A percentile compares a stretch with the other conserved stretches of the same genome.
phyloP scores from a whole-genome alignment of 2,888 invertebrate genomes.

The Drosophila algonquin region DNA sequence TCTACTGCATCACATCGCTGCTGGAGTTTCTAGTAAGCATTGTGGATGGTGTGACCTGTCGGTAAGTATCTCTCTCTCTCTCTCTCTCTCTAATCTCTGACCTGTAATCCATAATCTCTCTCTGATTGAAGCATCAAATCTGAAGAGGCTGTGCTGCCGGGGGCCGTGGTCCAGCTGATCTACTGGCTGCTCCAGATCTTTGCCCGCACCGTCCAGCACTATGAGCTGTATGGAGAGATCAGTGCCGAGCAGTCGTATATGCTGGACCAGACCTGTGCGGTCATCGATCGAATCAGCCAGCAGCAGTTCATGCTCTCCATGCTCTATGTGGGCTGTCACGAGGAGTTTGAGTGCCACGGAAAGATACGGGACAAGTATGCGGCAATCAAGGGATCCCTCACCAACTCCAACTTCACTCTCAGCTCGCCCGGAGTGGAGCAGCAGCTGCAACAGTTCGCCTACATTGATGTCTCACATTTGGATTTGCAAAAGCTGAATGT shows the following conservation, averaged over 20 bases:
- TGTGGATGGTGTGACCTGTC: constrained; percentile 86
- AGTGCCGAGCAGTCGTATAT: constrained; percentile 85
- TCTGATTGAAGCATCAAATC: constrained; percentile 88
- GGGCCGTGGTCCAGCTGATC: constrained; percentile 91
- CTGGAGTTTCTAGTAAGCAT: constrained; percentile 92
- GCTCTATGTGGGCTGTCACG: constrained; percentile 92
- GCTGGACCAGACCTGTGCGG: constrained; percentile 88
- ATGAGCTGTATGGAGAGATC: constrained; percentile 77
- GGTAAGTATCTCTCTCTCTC: constrained; percentile 59
- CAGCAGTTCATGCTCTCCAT: constrained; percentile 92
- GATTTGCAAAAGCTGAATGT: constrained; percentile 85
- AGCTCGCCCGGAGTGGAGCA: constrained; percentile 74
- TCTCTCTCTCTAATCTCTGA: neutral
- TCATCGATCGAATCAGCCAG: constrained; percentile 88
- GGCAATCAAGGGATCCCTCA: constrained; percentile 80
- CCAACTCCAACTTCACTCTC: constrained; percentile 78
- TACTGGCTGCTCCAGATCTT: constrained; percentile 93
- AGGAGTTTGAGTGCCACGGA: constrained; percentile 88
- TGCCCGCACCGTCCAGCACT: constrained; percentile 76
- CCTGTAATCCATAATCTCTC: neutral
- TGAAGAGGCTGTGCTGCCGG: constrained; percentile 93
- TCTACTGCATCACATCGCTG: constrained; percentile 93
- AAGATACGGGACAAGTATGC: constrained; percentile 90
- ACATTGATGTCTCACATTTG: constrained; percentile 81
- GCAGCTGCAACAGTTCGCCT: constrained; percentile 80